phyloP scores from a whole-genome alignment of 1,140 invertebrate species.

The Drosophila novamexicana region DNA sequence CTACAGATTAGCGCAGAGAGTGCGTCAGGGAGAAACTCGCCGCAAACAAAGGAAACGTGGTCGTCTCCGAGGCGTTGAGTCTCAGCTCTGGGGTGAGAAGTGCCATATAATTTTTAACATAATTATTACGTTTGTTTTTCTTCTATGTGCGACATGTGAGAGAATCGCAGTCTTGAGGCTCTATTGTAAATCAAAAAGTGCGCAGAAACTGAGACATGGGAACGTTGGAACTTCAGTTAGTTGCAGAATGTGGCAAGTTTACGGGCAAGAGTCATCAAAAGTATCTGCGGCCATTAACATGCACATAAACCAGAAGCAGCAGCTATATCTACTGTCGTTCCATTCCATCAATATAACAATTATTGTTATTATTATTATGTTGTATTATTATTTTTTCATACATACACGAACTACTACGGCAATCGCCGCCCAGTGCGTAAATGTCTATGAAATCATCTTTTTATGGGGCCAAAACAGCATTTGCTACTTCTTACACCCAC shows the following conservation, averaged over 20 bases:
- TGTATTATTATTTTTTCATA: slow-evolving; percentile 78
- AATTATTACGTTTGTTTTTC: slow-evolving; percentile 81
- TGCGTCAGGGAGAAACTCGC: slow-evolving; percentile 6
- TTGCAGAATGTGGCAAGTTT: slow-evolving; percentile 18
- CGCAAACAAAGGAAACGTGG: slow-evolving; percentile 38
- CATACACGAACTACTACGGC: slow-evolving; percentile 10
- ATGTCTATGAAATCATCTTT: slow-evolving; percentile 82
- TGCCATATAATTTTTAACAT: slow-evolving; percentile 82
- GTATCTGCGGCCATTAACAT: slow-evolving; percentile 47
- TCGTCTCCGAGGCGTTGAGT: slow-evolving; percentile 15
- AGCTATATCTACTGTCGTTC: slow-evolving; percentile 31
- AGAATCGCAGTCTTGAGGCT: slow-evolving; percentile 14
- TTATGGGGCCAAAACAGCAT: slow-evolving; percentile 57
- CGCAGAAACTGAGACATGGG: slow-evolving; percentile 45
- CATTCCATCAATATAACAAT: slow-evolving; percentile 78
- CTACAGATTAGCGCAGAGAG: slow-evolving; percentile 75
- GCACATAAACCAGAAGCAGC: slow-evolving; percentile 56
- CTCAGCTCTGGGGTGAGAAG: slow-evolving; percentile 66
- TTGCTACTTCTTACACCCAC: slow-evolving; percentile 22
- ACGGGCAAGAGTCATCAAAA: slow-evolving; percentile 34
- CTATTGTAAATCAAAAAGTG: slow-evolving; percentile 41
- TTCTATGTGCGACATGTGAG: slow-evolving; percentile 55
- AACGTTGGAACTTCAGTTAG: slow-evolving; percentile 25
- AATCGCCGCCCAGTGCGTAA: slow-evolving; percentile 44
- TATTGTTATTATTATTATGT: slow-evolving; percentile 79